phyloP scores from a whole-genome alignment of 1,140 invertebrate genomes.

The Parasteatoda tepidariorum region DNA sequence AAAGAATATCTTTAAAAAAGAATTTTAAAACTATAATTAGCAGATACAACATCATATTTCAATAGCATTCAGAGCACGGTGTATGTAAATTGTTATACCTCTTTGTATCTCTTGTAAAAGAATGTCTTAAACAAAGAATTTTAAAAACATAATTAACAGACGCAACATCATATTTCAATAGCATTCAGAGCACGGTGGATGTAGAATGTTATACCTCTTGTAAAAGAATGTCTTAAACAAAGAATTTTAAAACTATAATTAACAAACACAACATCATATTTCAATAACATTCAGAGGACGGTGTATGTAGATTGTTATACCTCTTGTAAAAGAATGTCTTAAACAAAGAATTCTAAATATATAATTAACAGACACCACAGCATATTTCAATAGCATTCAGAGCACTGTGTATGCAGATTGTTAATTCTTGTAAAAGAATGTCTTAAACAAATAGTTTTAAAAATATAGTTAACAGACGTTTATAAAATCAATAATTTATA shows the following conservation, averaged over 20 bases:
- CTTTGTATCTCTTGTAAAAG: neutral
- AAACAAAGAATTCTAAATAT: neutral
- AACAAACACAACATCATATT: neutral
- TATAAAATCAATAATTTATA: too few species aligned
- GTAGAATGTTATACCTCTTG: neutral
- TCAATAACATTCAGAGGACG: neutral
- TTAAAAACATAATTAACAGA: too few species aligned
- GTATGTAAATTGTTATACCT: neutral
- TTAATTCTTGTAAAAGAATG: neutral
- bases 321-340: neutral
- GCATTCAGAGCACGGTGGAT: neutral
- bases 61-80: neutral
- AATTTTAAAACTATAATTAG: too few species aligned
- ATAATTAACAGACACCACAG: neutral
- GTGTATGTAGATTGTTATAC: neutral
- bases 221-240: neutral
- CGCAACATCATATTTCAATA: neutral
- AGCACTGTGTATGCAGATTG: neutral
- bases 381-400: neutral
- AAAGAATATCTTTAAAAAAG: neutral
- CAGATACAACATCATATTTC: neutral
- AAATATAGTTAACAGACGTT: too few species aligned
- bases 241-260: too few species aligned
- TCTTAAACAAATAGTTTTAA: neutral
- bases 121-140: neutral